Evolutionary conservation across 2,113 vertebrate genomes (phyloP).

Genomic region (Ailurus styani): DNA sequence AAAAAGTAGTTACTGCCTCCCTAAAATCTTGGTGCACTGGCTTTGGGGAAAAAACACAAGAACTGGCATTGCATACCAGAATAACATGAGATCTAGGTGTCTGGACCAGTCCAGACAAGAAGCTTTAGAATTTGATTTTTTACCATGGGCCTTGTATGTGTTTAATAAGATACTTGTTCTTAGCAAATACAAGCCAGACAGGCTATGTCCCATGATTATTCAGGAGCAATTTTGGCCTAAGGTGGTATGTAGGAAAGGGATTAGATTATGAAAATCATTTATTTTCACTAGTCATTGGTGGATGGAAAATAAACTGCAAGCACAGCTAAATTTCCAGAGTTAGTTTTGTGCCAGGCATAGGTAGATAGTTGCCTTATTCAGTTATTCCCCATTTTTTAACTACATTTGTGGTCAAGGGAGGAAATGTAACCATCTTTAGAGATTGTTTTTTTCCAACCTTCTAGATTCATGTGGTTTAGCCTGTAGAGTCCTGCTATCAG

Average conservation of each 20-base stretch:
- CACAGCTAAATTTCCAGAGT: neutral
- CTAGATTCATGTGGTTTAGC: neutral
- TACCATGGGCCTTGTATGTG: neutral
- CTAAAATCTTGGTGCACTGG: neutral
- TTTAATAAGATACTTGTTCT: conserved; percentile 29
- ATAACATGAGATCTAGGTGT: neutral
- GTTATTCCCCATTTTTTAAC: neutral
- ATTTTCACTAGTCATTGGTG: neutral
- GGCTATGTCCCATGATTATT: neutral
- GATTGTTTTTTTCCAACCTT: neutral
- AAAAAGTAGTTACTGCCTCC: neutral
- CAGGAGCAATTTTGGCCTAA: neutral
- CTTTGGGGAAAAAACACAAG: neutral
- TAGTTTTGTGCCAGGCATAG: neutral
- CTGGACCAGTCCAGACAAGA: neutral
- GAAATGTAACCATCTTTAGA: neutral
- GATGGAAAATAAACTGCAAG: neutral
- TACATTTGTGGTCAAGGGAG: neutral
- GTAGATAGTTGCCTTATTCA: neutral
- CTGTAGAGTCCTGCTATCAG: neutral
- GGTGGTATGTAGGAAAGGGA: neutral
- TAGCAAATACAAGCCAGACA: neutral
- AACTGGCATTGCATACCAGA: neutral
- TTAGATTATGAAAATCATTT: neutral
- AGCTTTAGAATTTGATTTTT: neutral